These are phyloP conservation scores for Terebella lapidaria DNA, from an alignment of 2,888 invertebrate genomes.

Conservation along the genomic window DNA sequence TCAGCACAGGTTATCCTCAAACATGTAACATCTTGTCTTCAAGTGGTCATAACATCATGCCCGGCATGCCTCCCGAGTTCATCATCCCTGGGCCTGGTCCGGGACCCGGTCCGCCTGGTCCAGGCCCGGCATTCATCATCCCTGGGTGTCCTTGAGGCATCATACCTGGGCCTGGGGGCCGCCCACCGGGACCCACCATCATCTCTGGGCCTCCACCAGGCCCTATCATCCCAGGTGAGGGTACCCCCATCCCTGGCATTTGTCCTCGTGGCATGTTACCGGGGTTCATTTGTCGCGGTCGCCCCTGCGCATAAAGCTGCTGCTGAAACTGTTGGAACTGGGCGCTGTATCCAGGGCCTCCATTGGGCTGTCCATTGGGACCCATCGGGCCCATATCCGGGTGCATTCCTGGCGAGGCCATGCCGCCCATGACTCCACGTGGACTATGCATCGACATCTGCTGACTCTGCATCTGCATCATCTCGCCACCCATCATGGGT, in stretches of 20 bases:
- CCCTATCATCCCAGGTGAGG: neutral
- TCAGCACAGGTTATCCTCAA: no score
- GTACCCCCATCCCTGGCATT: neutral
- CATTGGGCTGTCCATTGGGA: slow-evolving; percentile 2
- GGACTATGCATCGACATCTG: slow-evolving; percentile 28
- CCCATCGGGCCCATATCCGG: slow-evolving; percentile 4
- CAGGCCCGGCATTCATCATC: neutral
- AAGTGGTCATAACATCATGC: neutral
- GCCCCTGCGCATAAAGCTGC: slow-evolving; percentile 38
- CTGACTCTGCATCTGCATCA: slow-evolving; percentile 27
- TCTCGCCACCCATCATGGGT: slow-evolving; percentile 13
- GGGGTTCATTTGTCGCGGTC: slow-evolving; percentile 12
- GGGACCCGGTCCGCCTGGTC: neutral
- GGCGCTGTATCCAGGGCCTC: slow-evolving; percentile 20
- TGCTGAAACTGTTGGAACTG: slow-evolving; percentile 49
- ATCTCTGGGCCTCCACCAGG: neutral
- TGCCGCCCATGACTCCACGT: slow-evolving; percentile 6
- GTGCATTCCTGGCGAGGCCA: slow-evolving; percentile 15
- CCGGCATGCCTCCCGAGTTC: neutral
- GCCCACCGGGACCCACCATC: neutral
- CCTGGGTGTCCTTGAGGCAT: neutral
- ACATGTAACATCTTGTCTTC: neutral
- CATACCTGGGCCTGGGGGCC: neutral
- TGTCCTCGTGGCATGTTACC: neutral
- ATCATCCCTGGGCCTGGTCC: neutral